Base-by-base conservation (phyloP, 2,888 invertebrate genomes). In the Drosophila kuntzei region DNA sequence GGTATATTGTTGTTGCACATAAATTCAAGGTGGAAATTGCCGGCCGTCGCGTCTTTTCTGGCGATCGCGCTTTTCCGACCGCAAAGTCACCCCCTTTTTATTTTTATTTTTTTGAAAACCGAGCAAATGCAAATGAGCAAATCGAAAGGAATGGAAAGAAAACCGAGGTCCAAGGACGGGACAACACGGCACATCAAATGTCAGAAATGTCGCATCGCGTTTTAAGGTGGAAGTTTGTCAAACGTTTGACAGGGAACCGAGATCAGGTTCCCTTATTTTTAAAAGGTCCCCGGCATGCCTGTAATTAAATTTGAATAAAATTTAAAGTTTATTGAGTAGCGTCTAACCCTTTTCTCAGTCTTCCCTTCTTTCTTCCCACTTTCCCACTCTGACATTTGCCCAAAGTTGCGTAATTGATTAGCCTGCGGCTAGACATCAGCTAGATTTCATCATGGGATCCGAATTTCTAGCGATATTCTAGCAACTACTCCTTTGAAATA, bases 301-400 rank as follows among this genome's bases (percentile, higher is more conserved):
- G 84, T 76, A 83, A 83, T 83, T 83, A 76, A 87, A 83, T 83
- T 87, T 83, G 79, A 84, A 83, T 83, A 87, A 87, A 87, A 84
- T 80, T 62, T 47, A n/a, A 65, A 79, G 71, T 68, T 83, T 83
- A 83, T 74, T 64, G 63, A 50, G 62, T 53, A 54, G 18, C 27
- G 39, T 54, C 39, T 51, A 43, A 53, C 47, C 60, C 62, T n/a
- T 34, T 22, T 54, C 54, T 29, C 12, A 12, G 12, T n/a, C 27
- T 16, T 25, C 12, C 5, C 4, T 27, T 3, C 16, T 11, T 16
- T 18, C 14, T 25, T 20, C 5, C 4, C 44, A 6, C 16, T 11
- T 16, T 18, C 14, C 20, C 11, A 8, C 14, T 27, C 25, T 43
- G 57, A 39, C 76, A 50, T 58, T 68, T 58, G 32, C 63, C 47